phyloP scores from a whole-genome alignment of 37 sponge, comb jelly and placozoan species.

The Eunapius fragilis region DNA sequence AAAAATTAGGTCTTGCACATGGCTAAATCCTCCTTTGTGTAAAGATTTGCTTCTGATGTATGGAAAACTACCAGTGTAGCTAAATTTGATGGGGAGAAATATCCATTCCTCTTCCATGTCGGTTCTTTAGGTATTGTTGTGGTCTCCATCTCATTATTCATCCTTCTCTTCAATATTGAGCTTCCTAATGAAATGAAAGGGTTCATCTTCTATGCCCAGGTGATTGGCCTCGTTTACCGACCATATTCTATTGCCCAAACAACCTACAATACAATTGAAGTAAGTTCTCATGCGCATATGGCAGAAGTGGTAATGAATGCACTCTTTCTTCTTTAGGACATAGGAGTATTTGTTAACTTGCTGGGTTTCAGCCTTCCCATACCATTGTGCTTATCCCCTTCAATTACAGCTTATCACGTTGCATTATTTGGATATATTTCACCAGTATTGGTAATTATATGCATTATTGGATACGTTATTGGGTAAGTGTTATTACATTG shows the following conservation, averaged over 20 bases:
- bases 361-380: slow-evolving; percentile 75
- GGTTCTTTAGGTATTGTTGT: neutral
- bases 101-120: neutral
- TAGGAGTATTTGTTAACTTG: slow-evolving; percentile 44
- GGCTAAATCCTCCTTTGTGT: too few relatives aligned
- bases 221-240: slow-evolving; percentile 71
- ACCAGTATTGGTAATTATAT: slow-evolving; percentile 37
- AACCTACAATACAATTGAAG: neutral
- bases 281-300: neutral
- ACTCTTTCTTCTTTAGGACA: neutral
- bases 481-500: slow-evolving; percentile 37
- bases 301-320: neutral
- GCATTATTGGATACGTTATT: slow-evolving; percentile 29
- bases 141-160: slow-evolving; percentile 29
- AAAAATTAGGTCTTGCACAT: too few relatives aligned
- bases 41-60: too few relatives aligned
- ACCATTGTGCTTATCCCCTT: slow-evolving; percentile 55
- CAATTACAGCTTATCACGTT: slow-evolving; percentile 49
- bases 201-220: slow-evolving; percentile 84
- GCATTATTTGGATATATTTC: slow-evolving; percentile 72
- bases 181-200: slow-evolving; percentile 78
- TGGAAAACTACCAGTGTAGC: too few relatives aligned
- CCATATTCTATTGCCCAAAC: slow-evolving; percentile 49
- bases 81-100: too few relatives aligned
- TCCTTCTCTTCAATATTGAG: slow-evolving; percentile 46